A percentile compares a stretch with the other conserved stretches of the same genome.
These are phyloP conservation scores for Thereuonema tuberculata DNA, from an alignment of 1,140 invertebrate genomes.

Conservation along the genomic window DNA sequence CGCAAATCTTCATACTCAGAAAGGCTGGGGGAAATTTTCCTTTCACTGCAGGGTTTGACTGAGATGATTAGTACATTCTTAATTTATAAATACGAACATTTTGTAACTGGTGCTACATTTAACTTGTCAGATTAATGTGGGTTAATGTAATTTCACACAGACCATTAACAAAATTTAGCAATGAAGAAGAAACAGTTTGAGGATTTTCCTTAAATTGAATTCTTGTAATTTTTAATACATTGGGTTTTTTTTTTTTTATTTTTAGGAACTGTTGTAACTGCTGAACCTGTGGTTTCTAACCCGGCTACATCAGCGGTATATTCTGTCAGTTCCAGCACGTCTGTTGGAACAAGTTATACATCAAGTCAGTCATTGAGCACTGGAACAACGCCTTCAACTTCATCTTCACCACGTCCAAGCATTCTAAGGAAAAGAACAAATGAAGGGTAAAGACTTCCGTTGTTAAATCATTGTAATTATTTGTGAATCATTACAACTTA, in stretches of 20 bases:
- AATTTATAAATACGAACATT: too few relatives aligned
- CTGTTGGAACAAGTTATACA: not conserved
- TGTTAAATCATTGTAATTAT: not conserved
- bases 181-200: not conserved
- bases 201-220: not conserved
- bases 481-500: not conserved
- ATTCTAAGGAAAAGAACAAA: slow-evolving; percentile 8
- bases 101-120: too few relatives aligned
- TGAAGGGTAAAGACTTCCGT: slow-evolving; percentile 2
- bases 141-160: too few relatives aligned
- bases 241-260: not conserved
- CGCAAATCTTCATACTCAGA: too few relatives aligned
- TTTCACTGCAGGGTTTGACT: too few relatives aligned
- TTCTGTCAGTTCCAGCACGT: not conserved
- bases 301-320: not conserved
- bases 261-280: not conserved
- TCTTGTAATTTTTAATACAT: not conserved
- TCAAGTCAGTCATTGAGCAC: not conserved
- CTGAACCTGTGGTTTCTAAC: not conserved
- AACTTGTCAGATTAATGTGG: too few relatives aligned
- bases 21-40: too few relatives aligned
- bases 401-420: slow-evolving; percentile 2
- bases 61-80: too few relatives aligned
- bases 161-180: not conserved
- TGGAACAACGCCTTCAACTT: not conserved